Conservation (phyloP, 2,797 vertebrate species). For the Cichlasoma orientale region DNA sequence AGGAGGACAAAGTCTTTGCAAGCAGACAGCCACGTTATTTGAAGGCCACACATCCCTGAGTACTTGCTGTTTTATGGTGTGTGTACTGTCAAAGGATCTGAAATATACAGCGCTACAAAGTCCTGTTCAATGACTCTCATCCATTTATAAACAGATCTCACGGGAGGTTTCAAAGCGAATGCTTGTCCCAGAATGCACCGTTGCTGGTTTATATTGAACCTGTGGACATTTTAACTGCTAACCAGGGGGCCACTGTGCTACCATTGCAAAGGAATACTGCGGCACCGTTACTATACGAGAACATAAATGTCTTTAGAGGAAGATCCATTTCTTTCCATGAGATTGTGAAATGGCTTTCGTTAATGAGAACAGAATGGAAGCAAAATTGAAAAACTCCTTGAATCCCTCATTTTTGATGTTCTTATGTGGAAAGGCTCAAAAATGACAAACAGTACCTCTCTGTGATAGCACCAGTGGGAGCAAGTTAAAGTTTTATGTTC, state of each 20-base stretch:
- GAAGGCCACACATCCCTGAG: constrained; percentile 31
- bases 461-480: constrained; percentile 28
- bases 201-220: constrained; percentile 36
- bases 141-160: constrained; percentile 54
- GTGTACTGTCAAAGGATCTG: constrained; percentile 37
- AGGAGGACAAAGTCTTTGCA: constrained; percentile 24
- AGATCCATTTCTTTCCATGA: constrained; percentile 25
- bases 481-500: constrained; percentile 27
- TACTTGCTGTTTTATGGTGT: constrained; percentile 39
- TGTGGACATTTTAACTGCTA: constrained; percentile 51
- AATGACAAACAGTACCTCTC: constrained; percentile 23
- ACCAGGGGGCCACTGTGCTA: constrained; percentile 20
- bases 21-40: constrained; percentile 12
- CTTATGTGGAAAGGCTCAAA: constrained; percentile 13
- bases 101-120: constrained; percentile 51
- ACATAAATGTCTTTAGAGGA: constrained; percentile 29
- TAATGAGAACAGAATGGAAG: constrained; percentile 27
- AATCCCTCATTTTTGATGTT: constrained; percentile 29
- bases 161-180: constrained; percentile 34
- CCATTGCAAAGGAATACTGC: constrained; percentile 13
- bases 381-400: constrained; percentile 22
- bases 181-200: constrained; percentile 12
- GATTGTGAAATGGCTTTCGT: constrained; percentile 21
- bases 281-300: constrained; percentile 29
- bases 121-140: constrained; percentile 47